Base-by-base conservation (phyloP, 1,140 invertebrate genomes). In the Zaprionus capensis region DNA sequence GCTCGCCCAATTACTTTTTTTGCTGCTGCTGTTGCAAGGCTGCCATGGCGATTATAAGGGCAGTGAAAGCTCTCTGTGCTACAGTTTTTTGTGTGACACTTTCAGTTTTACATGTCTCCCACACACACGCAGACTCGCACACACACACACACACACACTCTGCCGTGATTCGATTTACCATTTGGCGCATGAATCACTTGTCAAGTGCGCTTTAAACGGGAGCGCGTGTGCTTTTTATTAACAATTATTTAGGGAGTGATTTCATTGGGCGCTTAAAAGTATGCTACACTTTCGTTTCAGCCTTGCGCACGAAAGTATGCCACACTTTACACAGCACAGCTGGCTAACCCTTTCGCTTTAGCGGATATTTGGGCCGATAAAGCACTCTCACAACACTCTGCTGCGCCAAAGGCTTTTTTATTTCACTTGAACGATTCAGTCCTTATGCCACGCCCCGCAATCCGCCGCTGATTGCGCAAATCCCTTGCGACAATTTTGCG, bases 401-500 rank as follows among this genome's bases (percentile, higher is more conserved):
- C n/a, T 9, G n/a, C 36, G 46, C 31, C 53, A 58, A 38, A 59
- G 38, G 41, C 26, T 64, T 15, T 41, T 57, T 71, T 59, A 53
- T 65, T 59, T 44, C 31, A 24, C 22, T 31, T 24, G n/a, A 44
- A 71, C 61, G n/a, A 20, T 46, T 46, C n/a, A 9, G 9, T 34
- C 31, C 31, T 3, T 9, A 34, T 53, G 71, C 36, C 53, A 56
- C 34, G 34, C 14, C 28, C 34, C 34, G 12, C 36, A 38, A 38
- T 38, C 15, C 41, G 17, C 22, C 34, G 65, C 71, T 87, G 83
- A 77, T 80, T 80, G 83, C 69, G 67, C 44, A 84, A 84, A 81
- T 80, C 57, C 66, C 76, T 24, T 12, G 55, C 36, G 79, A 77
- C 74, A 78, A 41, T 80, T 86, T 70, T 44, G 46, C 57, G 67